Evolutionary conservation across 2,113 vertebrate species (phyloP).

Genomic region (Climacteris rufus): DNA sequence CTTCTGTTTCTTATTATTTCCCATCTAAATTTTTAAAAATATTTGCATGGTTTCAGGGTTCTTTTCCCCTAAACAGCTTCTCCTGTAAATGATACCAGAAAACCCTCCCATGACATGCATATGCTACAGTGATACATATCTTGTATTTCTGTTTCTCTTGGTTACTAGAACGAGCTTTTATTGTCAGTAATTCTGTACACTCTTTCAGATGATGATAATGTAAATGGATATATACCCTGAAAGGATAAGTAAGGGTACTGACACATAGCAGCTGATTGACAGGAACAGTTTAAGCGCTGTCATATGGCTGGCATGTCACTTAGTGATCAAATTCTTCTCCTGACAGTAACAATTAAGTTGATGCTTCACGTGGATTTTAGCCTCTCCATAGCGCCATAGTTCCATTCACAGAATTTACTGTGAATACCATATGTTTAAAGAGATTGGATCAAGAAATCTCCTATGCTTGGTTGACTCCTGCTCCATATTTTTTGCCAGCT

Average conservation of each 20-base stretch:
- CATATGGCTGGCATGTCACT: conserved; percentile 26
- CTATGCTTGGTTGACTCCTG: neutral
- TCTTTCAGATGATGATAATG: conserved; percentile 17
- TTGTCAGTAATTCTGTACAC: neutral
- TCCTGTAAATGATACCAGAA: neutral
- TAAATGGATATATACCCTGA: conserved; percentile 43
- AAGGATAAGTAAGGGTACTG: conserved; percentile 38
- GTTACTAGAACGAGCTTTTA: neutral
- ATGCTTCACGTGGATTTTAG: neutral
- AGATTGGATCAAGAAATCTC: neutral
- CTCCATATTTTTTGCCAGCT: neutral
- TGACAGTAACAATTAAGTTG: conserved; percentile 48
- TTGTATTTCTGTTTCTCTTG: neutral
- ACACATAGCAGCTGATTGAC: conserved; percentile 48
- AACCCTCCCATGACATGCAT: neutral
- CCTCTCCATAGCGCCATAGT: neutral
- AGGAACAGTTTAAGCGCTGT: conserved; percentile 38
- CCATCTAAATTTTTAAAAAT: neutral
- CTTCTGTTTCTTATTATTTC: neutral
- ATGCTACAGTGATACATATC: neutral
- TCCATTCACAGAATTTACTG: neutral
- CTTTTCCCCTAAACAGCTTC: neutral
- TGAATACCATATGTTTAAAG: neutral
- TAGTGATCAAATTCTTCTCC: conserved; percentile 41
- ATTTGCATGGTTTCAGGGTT: neutral